Conservation (phyloP, 1,140 invertebrate species). For the Patella vulgata region DNA sequence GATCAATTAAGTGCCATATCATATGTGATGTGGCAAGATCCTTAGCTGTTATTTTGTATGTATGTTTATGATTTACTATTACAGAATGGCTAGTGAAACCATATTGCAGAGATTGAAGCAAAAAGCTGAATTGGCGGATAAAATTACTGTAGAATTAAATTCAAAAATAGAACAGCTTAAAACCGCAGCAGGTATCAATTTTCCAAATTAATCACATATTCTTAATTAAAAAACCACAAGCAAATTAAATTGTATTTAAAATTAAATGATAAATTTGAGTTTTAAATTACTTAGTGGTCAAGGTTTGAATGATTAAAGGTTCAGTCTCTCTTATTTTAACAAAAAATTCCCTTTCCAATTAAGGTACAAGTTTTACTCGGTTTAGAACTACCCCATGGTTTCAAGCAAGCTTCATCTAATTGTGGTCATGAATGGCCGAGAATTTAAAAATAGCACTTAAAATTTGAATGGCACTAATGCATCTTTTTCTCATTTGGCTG, state of each 20-base stretch:
- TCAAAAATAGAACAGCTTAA: conserved; percentile 48
- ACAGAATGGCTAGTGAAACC: conserved; percentile 44
- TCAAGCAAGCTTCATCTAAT: no score
- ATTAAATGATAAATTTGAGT: neutral
- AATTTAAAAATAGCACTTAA: no score
- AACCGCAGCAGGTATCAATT: conserved; percentile 51
- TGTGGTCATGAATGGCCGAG: no score
- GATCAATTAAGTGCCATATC: no score
- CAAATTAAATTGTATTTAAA: neutral
- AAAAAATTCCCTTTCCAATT: neutral
- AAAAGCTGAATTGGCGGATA: conserved; percentile 48
- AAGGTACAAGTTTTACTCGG: neutral
- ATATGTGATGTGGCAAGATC: no score
- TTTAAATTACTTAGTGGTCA: neutral
- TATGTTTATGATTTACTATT: no score
- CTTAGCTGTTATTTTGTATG: no score
- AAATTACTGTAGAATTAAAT: conserved; percentile 45
- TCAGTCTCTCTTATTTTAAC: neutral
- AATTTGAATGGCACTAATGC: no score
- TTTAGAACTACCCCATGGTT: neutral
- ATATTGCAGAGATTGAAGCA: conserved; percentile 40
- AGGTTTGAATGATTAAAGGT: neutral
- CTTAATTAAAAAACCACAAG: neutral
- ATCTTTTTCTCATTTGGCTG: no score
- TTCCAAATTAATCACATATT: neutral